Percentiles rank a stretch among this genome's conserved stretches.
Conservation (phyloP, 1,140 invertebrate species). For the Hirudo medicinalis region DNA sequence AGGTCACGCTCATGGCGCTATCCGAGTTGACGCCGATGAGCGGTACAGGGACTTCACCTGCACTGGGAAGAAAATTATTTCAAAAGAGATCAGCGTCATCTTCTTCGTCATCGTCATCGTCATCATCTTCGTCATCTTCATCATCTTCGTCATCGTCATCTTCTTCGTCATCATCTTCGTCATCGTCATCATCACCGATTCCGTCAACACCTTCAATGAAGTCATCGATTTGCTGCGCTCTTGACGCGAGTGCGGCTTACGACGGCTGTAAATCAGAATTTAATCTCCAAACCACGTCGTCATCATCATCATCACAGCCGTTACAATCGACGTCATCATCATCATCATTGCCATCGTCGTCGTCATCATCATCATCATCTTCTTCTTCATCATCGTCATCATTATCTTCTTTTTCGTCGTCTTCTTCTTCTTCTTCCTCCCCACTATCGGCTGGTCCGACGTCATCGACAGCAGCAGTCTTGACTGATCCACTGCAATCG, state of each 20-base stretch:
- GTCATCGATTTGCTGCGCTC: no score
- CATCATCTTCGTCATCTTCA: neutral
- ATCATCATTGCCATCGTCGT: neutral
- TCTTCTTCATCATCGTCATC: neutral
- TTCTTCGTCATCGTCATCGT: neutral
- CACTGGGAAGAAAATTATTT: neutral
- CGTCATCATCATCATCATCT: neutral
- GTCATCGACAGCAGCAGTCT: neutral
- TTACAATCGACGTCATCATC: neutral
- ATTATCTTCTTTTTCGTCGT: neutral
- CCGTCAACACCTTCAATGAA: neutral
- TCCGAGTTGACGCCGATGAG: neutral
- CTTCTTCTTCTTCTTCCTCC: neutral
- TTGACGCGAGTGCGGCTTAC: no score
- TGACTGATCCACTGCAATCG: neutral
- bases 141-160: neutral
- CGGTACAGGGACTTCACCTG: neutral
- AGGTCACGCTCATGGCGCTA: neutral
- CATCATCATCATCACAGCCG: neutral
- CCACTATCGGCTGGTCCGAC: neutral
- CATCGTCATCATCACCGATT: neutral
- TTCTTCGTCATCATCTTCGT: neutral
- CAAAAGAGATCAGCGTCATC: neutral
- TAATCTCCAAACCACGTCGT: neutral
- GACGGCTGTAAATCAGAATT: no score